phyloP scores from a whole-genome alignment of 2,888 invertebrate genomes.

The Plagiodera versicolora region DNA sequence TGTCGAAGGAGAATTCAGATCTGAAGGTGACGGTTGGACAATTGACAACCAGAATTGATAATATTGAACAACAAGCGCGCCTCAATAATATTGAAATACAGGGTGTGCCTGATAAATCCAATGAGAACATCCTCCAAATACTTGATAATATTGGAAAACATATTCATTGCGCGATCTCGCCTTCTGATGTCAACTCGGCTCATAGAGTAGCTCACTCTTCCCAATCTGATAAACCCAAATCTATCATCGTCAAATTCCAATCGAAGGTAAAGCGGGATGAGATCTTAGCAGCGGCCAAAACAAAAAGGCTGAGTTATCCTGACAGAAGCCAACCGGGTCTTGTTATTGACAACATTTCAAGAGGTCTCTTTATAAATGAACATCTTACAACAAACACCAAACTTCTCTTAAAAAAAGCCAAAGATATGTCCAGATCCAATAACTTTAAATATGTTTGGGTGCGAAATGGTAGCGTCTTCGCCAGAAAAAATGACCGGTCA shows the following conservation, averaged over 20 bases:
- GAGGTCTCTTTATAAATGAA: constrained; percentile 4
- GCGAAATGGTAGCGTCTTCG: constrained; percentile 3
- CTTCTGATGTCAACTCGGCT: constrained; percentile 2
- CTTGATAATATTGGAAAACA: constrained; percentile 5
- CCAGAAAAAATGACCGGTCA: constrained; percentile 2
- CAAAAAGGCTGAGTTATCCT: constrained; percentile 6
- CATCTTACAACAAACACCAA: constrained; percentile 1
- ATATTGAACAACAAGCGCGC: background rate
- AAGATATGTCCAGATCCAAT: background rate
- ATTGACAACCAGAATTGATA: too few species aligned
- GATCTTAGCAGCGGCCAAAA: constrained; percentile 3
- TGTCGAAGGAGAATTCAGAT: too few species aligned
- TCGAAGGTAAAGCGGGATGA: constrained; percentile 2
- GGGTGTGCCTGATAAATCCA: constrained; percentile 10
- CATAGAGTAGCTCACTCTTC: constrained; percentile 5
- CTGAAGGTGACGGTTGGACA: too few species aligned
- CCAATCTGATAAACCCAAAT: constrained; percentile 3
- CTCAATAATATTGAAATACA: constrained; percentile 10
- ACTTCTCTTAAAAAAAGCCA: constrained; percentile 2
- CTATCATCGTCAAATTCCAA: constrained; percentile 1
- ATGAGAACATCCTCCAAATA: background rate
- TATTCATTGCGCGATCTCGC: constrained; percentile 5
- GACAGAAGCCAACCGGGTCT: constrained; percentile 3
- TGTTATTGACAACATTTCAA: constrained; percentile 6
- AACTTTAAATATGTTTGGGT: constrained; percentile 8